Evolutionary conservation across 2,888 invertebrate genomes (phyloP).

Genomic region (Scrobipalpa costella): DNA sequence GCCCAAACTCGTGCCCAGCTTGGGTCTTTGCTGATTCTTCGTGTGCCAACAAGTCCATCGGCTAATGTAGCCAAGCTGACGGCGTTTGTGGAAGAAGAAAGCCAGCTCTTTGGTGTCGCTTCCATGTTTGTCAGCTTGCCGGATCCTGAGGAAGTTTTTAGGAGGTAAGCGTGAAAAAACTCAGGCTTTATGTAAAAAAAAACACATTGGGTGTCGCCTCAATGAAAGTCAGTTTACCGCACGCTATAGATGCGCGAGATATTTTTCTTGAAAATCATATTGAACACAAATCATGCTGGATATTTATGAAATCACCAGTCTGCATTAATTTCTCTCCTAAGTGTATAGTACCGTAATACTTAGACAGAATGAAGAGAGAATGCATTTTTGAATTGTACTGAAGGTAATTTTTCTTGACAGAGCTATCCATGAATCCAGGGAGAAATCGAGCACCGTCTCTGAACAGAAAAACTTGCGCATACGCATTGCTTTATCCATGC

Average conservation of each 20-base stretch:
- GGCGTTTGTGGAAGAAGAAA: slow-evolving; percentile 48
- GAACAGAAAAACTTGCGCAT: background rate
- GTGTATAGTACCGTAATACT: too few species aligned
- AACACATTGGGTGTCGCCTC: too few species aligned
- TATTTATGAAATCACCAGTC: too few species aligned
- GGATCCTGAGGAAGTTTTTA: slow-evolving; percentile 65
- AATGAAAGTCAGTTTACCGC: too few species aligned
- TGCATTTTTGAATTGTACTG: background rate
- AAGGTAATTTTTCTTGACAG: slow-evolving; percentile 42
- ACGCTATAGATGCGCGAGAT: too few species aligned
- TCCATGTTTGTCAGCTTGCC: slow-evolving; percentile 62
- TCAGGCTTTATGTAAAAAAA: too few species aligned
- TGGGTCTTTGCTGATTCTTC: slow-evolving; percentile 40
- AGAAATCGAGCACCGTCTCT: slow-evolving; percentile 23
- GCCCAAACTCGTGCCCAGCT: background rate
- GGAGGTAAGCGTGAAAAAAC: slow-evolving; percentile 52
- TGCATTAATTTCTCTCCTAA: too few species aligned
- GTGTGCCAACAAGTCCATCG: slow-evolving; percentile 58
- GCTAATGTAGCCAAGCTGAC: slow-evolving; percentile 51
- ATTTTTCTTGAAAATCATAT: too few species aligned
- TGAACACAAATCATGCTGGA: too few species aligned
- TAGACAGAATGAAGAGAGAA: too few species aligned
- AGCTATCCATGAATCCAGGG: slow-evolving; percentile 51
- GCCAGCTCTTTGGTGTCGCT: slow-evolving; percentile 50
- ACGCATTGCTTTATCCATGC: background rate